Evolutionary conservation across 2,888 invertebrate species (phyloP).

Genomic region (Rhimphoctona megacephalus): DNA sequence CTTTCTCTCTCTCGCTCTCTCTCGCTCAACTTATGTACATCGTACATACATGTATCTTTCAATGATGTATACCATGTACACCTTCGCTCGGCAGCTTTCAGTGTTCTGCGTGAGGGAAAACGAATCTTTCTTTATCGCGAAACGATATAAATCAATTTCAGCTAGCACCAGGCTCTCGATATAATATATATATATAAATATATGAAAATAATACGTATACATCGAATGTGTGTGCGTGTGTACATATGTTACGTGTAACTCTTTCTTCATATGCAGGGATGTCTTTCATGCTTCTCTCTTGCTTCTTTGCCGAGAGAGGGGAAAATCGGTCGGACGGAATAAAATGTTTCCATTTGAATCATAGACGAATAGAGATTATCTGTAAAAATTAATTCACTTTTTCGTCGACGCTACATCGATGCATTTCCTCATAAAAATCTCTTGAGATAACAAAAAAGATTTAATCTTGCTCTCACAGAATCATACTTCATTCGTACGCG

Average conservation of each 20-base stretch:
- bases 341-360: constrained; percentile 48
- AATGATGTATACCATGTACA: constrained; percentile 42
- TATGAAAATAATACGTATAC: not conserved
- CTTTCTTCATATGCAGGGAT: constrained; percentile 41
- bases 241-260: constrained; percentile 40
- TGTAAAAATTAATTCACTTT: constrained; percentile 2
- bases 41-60: constrained; percentile 19
- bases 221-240: not conserved
- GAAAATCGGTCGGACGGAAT: constrained; percentile 16
- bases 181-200: constrained; percentile 2
- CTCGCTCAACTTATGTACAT: constrained; percentile 4
- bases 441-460: constrained; percentile 72
- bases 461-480: constrained; percentile 51
- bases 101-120: constrained; percentile 65
- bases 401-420: constrained; percentile 12
- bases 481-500: not conserved
- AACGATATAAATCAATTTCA: constrained; percentile 68
- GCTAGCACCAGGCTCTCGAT: constrained; percentile 58
- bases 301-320: constrained; percentile 35
- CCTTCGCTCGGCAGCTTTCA: constrained; percentile 39
- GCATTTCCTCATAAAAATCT: constrained; percentile 40
- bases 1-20: constrained; percentile 27
- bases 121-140: constrained; percentile 68
- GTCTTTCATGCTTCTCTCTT: constrained; percentile 52
- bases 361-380: constrained; percentile 39